Conservation (phyloP, 2,113 vertebrate genomes). For the Verasper variegatus region DNA sequence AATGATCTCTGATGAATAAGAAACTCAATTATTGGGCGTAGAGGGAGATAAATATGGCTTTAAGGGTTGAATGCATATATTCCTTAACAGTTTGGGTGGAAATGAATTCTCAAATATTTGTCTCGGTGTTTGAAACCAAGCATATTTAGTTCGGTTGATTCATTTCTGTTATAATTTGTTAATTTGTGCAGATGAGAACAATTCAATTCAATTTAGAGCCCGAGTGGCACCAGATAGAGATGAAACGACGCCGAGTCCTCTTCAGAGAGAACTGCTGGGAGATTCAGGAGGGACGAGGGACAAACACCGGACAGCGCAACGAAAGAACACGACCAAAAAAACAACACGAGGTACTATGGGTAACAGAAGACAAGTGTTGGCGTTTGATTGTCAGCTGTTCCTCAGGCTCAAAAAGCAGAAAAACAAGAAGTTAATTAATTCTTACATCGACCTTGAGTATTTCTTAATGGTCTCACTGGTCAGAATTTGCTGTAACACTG, state of each 20-base stretch:
- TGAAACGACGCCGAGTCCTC: constrained; percentile 2
- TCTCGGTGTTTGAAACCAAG: constrained; percentile 2
- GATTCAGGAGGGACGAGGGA: background rate
- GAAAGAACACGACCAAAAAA: background rate
- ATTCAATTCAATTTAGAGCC: too few species aligned
- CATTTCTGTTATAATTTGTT: background rate
- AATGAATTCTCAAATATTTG: background rate
- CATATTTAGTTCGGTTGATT: background rate
- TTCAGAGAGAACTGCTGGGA: background rate
- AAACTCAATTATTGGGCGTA: background rate
- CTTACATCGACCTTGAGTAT: background rate
- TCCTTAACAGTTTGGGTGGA: constrained; percentile 8
- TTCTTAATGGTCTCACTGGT: background rate
- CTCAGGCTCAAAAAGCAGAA: constrained; percentile 1
- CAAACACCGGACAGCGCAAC: background rate
- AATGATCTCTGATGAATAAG: background rate
- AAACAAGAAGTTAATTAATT: background rate
- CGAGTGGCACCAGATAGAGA: background rate
- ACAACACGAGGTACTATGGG: background rate
- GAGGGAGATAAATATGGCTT: constrained; percentile 48
- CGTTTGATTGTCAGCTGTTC: constrained; percentile 67
- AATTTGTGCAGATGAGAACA: too few species aligned
- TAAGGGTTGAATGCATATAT: constrained; percentile 48
- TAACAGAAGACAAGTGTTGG: background rate
- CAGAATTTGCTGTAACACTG: too few species aligned